Evolutionary conservation across 2,888 invertebrate species (phyloP), one percentile per base, ranked within the genome.

Genomic region (Drosophila anceps): DNA sequence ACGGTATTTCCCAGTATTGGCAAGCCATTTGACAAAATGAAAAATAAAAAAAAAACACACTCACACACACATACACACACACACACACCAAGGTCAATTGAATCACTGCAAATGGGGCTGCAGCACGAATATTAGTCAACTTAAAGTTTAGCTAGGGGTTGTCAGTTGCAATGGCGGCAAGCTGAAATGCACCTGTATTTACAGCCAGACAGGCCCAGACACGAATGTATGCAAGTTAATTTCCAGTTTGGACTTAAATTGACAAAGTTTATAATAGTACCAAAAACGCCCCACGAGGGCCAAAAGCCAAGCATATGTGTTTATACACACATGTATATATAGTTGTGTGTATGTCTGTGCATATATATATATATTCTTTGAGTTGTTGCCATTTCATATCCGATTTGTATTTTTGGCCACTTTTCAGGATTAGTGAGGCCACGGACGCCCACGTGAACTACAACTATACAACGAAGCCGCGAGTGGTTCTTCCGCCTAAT

Each of bases 401-500:
- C 63, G 70, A 62, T 68, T 70, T 65, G 39, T 78, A 60, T 69
- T 79, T 76, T 71, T 82, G 81, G 68, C 69, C 54, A 71, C 57
- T 92, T 92, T 66, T 66, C 81, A 93, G 93, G 91, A 89, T 92
- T 83, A 90, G 91, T 84, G 92, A 92, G 84, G 91, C 91, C 90
- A 90, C 92, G 77, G 93, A 93, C 89, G 91, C 92, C 85, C 94
- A 94, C 90, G 93, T 94, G 89, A 95, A 95, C 91, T 95, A 94
- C 91, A 95, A 95, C 92, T 95, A 95, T 90, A 95, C 95, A 68
- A 92, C 95, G 74, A 95, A 95, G 91, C 95, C 96, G 15, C 94
- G 95, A 83, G 95, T 96, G 68, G 95, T 96, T 75, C 92, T 95
- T 79, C 96, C 96, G 39, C 95, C 96, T 90, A 95, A 95, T 93